Evolutionary conservation across 1,140 invertebrate species (phyloP), one percentile per base, ranked within the genome.

Genomic region (Atta texana): DNA sequence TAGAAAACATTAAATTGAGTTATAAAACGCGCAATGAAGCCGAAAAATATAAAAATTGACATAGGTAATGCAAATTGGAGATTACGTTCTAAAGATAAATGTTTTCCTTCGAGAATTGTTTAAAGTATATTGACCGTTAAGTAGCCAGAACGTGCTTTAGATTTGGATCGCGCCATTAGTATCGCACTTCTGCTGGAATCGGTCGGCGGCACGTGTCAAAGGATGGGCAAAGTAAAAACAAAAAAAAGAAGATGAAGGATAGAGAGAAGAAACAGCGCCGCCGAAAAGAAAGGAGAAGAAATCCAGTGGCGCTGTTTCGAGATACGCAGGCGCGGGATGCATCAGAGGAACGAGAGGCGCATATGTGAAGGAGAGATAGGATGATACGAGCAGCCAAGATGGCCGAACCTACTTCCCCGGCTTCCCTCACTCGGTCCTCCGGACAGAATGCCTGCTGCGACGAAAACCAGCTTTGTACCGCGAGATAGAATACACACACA

Each of bases 141-240:
- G 55, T 61, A 75, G 55, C 69, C 87, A 82, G 81, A 85, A 66
- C 66, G 87, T 77, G 85, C 74, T 80, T 91, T 90, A 86, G 78
- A 86, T 89, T 90, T 78, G 69, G 85, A 91, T 91, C 87, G 69
- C 80, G 69, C 69, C 87, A 89, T 90, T 91, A 91, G 89, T 91
- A 90, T 91, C 88, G 90, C 81, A 82, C 89, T 91, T 75, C 78
- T 71, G 63, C 85, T 77, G 53, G 85, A 80, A 87, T 89, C 89
- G 90, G 84, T n/a, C 87, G 90, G 92, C 94, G 93, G 94, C 93
- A 94, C 94, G 94, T 95, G 94, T 94, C 93, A 93, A 94, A 94
- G 93, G 92, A 86, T 90, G 74, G 72, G 88, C 69, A 78, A 87
- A 86, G 64, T 10, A 39, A 85, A 71, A 53, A 44, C 1, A 44